Evolutionary conservation across 1,140 invertebrate species (phyloP), one percentile per base, ranked within the genome.

Genomic region (Holotrichia oblita): DNA sequence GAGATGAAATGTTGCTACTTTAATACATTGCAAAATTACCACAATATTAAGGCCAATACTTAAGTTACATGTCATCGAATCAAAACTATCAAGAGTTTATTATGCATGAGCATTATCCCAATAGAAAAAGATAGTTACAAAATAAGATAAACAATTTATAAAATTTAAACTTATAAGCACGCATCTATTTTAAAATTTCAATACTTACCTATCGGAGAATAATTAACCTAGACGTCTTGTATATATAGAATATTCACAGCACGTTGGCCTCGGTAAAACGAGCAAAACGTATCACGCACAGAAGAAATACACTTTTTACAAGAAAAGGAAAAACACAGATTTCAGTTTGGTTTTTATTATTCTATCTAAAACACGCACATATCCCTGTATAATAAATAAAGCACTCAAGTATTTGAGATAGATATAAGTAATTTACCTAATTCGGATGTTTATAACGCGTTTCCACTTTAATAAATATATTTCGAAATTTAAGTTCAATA

Each of bases 331-430:
- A 22, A 64, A 64, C 6, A 8, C 0, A 17, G 24, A 64, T n/a
- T n/a, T n/a, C n/a, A n/a, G 55, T 64, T 22, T 64, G 10, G 17
- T 64, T 64, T 64, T 64, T 64, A 64, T 6, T 64, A 22, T 17
- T 17, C 12, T 48, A 48, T 48, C n/a, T 48, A 0, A 12, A 4
- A 8, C 9, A 20, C 61, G 22, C 24, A 64, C 10, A 22, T 64
- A 64, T 64, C 61, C 61, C 61, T 64, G 61, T 64, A n/a, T n/a
- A 64, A 64, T 64, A 22, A 7, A 27, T 64, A 64, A 64, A 64
- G 61, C 61, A 64, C 61, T 64, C 22, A 3, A 22, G 61, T 20
- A 27, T 10, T 64, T n/a, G n/a, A n/a, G n/a, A n/a, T n/a, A n/a
- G n/a, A n/a, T n/a, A n/a, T n/a, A n/a, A n/a, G n/a, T n/a, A 64